Evolutionary conservation across 2,113 vertebrate species (phyloP), one percentile per base, ranked within the genome.

Genomic region (Dendrocopos noguchii): DNA sequence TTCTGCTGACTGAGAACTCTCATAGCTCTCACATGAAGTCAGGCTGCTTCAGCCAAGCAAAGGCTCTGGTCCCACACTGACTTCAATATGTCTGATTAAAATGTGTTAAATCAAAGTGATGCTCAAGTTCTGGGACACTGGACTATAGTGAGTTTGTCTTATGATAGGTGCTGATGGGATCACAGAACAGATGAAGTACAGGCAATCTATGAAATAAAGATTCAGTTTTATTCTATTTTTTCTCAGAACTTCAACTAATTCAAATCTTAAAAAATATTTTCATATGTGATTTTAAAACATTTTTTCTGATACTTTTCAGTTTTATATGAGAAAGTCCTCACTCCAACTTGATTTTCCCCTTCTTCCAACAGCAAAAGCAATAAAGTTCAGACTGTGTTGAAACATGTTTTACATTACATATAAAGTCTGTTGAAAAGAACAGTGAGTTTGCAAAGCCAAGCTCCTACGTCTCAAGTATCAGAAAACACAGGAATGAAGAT

Each of bases 341-440:
- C 21, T 73, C 1, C 0, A 33, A 55, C 39, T 17, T 64, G 64
- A 53, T 92, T 77, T 89, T 91, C 74, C 28, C 25, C 31, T 82
- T 74, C 50, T 89, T 84, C 70, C 55, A 95, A 42, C 15, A 94
- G 79, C 27, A 87, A 95, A 79, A 92, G 27, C 39, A 80, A 74
- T 75, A 73, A 91, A 65, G n/a, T 28, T 90, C 82, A 74, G 42
- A 46, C 15, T 80, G 25, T 71, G 39, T 31, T 77, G 76, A 80
- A 95, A 87, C 24, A 66, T 64, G 36, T 70, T 95, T 90, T 80
- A 77, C 24, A 70, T 85, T 87, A 80, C 39, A 31, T 13, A 18
- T 76, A 77, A 89, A 94, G 85, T 83, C 76, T 89, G 60, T 64
- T 80, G 84, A 93, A 92, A 91, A 75, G 47, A 79, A 76, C 6